Conservation (phyloP, 30 jellyfish, hydroid and myxozoan species). For the Hydractinia echinata region DNA sequence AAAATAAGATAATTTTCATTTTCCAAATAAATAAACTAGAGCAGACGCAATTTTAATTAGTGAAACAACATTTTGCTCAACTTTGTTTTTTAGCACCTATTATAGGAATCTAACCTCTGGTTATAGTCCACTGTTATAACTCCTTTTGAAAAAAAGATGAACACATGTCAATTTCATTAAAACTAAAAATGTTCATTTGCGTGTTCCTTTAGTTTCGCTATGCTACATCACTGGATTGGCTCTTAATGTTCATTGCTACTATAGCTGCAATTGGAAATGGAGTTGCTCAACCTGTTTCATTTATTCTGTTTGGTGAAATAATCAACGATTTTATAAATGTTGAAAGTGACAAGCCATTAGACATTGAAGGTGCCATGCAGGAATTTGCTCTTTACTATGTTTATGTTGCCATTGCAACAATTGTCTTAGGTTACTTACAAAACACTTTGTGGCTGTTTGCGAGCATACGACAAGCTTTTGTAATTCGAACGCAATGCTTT, state of each 20-base stretch:
- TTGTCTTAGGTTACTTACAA: conserved; percentile 59
- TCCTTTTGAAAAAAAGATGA: too few species aligned
- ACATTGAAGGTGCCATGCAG: conserved; percentile 62
- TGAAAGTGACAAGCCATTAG: conserved; percentile 24
- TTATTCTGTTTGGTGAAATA: conserved; percentile 68
- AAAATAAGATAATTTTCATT: too few species aligned
- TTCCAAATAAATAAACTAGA: too few species aligned
- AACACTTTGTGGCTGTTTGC: conserved; percentile 75
- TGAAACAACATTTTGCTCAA: too few species aligned
- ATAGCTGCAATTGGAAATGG: conserved; percentile 62
- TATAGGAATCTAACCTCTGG: too few species aligned
- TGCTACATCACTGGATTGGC: conserved; percentile 41
- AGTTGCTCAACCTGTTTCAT: conserved; percentile 57
- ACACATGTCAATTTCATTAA: too few species aligned
- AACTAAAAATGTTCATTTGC: too few species aligned
- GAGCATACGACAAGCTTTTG: conserved; percentile 58
- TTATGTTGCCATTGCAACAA: conserved; percentile 48
- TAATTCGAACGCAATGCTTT: conserved; percentile 47
- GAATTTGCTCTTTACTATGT: conserved; percentile 56
- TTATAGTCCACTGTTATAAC: too few species aligned
- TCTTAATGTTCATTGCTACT: conserved; percentile 55
- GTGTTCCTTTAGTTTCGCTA: conserved; percentile 41
- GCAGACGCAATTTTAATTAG: too few species aligned
- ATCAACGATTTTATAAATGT: conserved; percentile 48
- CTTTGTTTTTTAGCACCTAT: too few species aligned